Percentiles rank a stretch among this genome's conserved stretches.
Conservation (phyloP, 2,797 vertebrate genomes). For the Mormyrops attenuatus region DNA sequence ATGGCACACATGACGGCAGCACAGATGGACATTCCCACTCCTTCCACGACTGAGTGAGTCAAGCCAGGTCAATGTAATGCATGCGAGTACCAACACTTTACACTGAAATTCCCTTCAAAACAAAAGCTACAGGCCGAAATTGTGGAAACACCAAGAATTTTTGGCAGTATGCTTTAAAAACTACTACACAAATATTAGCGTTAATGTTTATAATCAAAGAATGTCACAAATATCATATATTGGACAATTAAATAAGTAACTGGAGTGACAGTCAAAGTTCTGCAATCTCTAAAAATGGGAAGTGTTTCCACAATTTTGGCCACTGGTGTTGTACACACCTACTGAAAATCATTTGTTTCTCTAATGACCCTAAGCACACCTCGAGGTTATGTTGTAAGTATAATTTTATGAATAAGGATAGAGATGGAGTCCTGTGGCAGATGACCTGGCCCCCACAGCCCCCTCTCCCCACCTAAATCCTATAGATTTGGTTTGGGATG, state of each 20-base stretch:
- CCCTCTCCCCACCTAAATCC: neutral
- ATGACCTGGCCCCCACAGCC: neutral
- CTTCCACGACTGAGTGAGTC: neutral
- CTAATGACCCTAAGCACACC: neutral
- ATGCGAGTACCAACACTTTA: neutral
- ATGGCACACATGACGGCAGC: constrained; percentile 11
- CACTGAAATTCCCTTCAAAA: neutral
- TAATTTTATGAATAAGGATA: neutral
- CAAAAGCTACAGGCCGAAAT: no score
- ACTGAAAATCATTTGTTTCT: neutral
- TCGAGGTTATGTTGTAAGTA: neutral
- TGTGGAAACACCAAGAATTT: neutral
- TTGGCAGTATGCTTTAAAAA: neutral
- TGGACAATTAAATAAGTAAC: neutral
- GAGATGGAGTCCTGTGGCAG: neutral
- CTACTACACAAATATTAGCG: neutral
- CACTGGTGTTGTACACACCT: neutral
- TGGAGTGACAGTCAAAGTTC: neutral
- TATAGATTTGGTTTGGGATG: neutral
- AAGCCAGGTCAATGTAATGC: neutral
- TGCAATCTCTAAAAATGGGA: neutral
- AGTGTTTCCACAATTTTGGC: neutral
- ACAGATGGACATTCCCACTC: neutral
- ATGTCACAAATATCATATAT: neutral
- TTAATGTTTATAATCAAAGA: neutral